Percentiles rank a stretch among this genome's conserved stretches.
Evolutionary conservation across 2,797 vertebrate genomes (phyloP).

Genomic region (Pseudopleuronectes americanus): DNA sequence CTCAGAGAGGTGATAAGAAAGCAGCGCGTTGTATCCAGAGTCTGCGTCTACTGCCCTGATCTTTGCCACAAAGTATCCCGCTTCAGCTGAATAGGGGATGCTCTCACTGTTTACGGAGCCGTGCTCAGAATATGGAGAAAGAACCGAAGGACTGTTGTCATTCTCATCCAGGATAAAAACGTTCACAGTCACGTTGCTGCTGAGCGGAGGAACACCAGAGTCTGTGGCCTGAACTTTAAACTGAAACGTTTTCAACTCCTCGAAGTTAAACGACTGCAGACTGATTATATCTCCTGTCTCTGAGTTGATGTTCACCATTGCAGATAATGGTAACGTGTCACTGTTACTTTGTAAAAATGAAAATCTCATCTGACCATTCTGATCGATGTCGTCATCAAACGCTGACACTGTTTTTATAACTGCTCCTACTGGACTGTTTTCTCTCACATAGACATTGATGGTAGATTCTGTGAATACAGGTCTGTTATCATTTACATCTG

Average conservation of each 20-base stretch:
- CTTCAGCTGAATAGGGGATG: slow-evolving; percentile 82
- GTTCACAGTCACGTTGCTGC: slow-evolving; percentile 66
- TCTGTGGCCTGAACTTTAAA: slow-evolving; percentile 73
- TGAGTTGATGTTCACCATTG: slow-evolving; percentile 61
- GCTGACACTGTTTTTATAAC: slow-evolving; percentile 40
- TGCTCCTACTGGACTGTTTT: slow-evolving; percentile 53
- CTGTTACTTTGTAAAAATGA: slow-evolving; percentile 14
- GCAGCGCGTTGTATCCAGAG: slow-evolving; percentile 79
- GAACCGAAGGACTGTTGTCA: slow-evolving; percentile 69
- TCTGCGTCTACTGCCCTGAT: slow-evolving; percentile 77
- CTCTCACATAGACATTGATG: slow-evolving; percentile 54
- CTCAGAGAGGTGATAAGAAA: slow-evolving; percentile 75
- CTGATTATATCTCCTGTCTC: slow-evolving; percentile 68
- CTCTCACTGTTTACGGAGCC: slow-evolving; percentile 84
- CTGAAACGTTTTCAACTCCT: slow-evolving; percentile 53
- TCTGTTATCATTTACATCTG: slow-evolving; percentile 69
- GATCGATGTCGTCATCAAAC: slow-evolving; percentile 41
- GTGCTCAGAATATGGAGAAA: slow-evolving; percentile 86
- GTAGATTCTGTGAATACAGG: slow-evolving; percentile 62
- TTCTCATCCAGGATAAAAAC: slow-evolving; percentile 76
- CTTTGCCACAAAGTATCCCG: slow-evolving; percentile 75
- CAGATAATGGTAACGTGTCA: slow-evolving; percentile 7
- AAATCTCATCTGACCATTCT: slow-evolving; percentile 52
- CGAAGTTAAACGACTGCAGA: slow-evolving; percentile 68
- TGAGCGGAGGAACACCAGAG: slow-evolving; percentile 74